Evolutionary conservation across 2,888 invertebrate species (phyloP), one percentile per base, ranked within the genome.

Genomic region (Apocheima hispidaria): DNA sequence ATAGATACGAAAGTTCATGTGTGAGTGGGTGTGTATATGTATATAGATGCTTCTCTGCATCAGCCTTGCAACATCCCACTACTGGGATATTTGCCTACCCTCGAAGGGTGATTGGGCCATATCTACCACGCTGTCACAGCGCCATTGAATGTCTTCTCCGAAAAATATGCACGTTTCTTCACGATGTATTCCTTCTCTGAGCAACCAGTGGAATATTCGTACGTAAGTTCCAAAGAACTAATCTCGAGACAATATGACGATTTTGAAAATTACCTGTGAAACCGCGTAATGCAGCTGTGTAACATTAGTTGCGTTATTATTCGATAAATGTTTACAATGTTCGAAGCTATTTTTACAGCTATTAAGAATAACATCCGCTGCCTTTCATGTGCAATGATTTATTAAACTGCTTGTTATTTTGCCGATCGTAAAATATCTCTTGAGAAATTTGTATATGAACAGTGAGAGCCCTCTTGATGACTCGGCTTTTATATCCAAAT

Each of bases 371-470:
- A 51, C 57, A 57, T 62, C 63, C 51, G 59, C 16, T 14, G 52
- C 50, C 65, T 70, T 68, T 68, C 62, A 68, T 68, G 68, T 68
- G 12, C 54, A 56, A 30, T 52, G 63, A 70, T 64, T 68, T 68
- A 61, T 66, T 56, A 66, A 65, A 46, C 58, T 51, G 53, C 50
- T 61, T 65, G 65, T 65, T 69, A 62, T 67, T 67, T 62, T 60
- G 67, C 65, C 63, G 71, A 68, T 70, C 69, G 63, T 68, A 66
- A 82, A 79, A 73, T 74, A 72, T 73, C 66, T 70, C 63, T 63
- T 55, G 65, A 71, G 65, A 66, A 70, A 72, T 75, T 72, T 79
- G 79, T 79, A 80, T 81, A 78, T 73, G 66, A 77, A 68, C 70
- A 74, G 71, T 60, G 63, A 43, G 30, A 62, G 51, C 60, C 44